Evolutionary conservation across 2,113 vertebrate species (phyloP).

Genomic region (Thamnaconus septentrionalis): DNA sequence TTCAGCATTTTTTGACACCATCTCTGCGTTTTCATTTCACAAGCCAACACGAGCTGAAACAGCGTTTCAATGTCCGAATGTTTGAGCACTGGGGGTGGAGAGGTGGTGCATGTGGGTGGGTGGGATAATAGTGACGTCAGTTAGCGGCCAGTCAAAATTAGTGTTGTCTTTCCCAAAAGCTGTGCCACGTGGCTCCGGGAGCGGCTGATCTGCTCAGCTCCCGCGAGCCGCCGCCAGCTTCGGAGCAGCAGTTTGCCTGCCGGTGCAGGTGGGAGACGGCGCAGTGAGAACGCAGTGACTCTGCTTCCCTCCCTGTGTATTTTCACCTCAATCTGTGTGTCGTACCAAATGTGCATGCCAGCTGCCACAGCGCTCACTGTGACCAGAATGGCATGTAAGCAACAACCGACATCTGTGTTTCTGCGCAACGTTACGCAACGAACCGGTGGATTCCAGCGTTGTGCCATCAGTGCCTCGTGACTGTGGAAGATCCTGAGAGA

Average conservation of each 20-base stretch:
- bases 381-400: constrained; percentile 1
- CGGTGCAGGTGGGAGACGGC: neutral
- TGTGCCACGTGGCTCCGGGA: too few relatives aligned
- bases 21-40: too few relatives aligned
- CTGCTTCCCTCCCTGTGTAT: neutral
- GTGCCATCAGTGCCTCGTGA: neutral
- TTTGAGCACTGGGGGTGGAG: too few relatives aligned
- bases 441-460: neutral
- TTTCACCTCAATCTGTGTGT: neutral
- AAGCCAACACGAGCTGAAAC: too few relatives aligned
- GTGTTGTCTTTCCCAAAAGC: too few relatives aligned
- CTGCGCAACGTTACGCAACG: constrained; percentile 15
- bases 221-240: neutral
- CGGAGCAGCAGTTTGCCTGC: neutral
- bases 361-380: constrained; percentile 3
- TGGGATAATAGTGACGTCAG: too few relatives aligned
- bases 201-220: constrained; percentile 2
- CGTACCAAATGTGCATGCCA: constrained; percentile 15
- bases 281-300: constrained; percentile 8
- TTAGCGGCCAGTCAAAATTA: too few relatives aligned
- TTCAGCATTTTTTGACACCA: too few relatives aligned
- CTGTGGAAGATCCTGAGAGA: neutral
- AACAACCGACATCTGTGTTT: constrained; percentile 16
- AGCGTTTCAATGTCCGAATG: too few relatives aligned
- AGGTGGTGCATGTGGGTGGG: too few relatives aligned